Evolutionary conservation across 2,888 invertebrate genomes (phyloP), one percentile per base, ranked within the genome.

Genomic region (Torymus aiolomorphi): DNA sequence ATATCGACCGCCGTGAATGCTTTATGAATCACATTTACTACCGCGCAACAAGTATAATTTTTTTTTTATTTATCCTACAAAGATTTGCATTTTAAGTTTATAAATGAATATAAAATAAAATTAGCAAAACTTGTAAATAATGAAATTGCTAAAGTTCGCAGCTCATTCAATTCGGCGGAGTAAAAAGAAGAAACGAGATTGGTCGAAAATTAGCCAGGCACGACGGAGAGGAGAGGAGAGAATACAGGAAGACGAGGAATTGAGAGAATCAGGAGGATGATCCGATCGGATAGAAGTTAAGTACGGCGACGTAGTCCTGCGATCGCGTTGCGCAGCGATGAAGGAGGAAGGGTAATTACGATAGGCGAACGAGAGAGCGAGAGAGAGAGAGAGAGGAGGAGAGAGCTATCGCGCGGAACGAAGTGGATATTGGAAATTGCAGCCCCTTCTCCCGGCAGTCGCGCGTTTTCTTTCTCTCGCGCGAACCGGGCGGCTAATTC

Each of bases 361-460:
- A 77, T 78, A 76, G 80, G 61, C 66, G 49, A 78, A 42, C 54
- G 71, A 57, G 82, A 63, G 75, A 75, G 61, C 66, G 49, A 78
- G 54, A 61, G 71, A 52, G 82, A n/a, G n/a, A n/a, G n/a, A 67
- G 72, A 75, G 65, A 71, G 63, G 62, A 78, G 65, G 66, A 74
- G 61, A 73, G 54, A 75, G 78, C 83, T 82, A 80, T 81, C 83
- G 82, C 78, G 82, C 84, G 84, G 83, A 85, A 83, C 83, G 82
- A 83, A 84, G 82, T 85, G 84, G 85, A 85, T 85, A 85, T 85
- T 84, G 85, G 85, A 85, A 85, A 85, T 85, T 85, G 83, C 82
- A 82, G 20, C 82, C 80, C 75, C 54, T 10, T 11, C 49, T 12
- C 42, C 16, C 16, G 14, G 74, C 78, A 73, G 76, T 74, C 52